phyloP scores from a whole-genome alignment of 2,888 invertebrate species.

The Lasioglossum pauxillum region DNA sequence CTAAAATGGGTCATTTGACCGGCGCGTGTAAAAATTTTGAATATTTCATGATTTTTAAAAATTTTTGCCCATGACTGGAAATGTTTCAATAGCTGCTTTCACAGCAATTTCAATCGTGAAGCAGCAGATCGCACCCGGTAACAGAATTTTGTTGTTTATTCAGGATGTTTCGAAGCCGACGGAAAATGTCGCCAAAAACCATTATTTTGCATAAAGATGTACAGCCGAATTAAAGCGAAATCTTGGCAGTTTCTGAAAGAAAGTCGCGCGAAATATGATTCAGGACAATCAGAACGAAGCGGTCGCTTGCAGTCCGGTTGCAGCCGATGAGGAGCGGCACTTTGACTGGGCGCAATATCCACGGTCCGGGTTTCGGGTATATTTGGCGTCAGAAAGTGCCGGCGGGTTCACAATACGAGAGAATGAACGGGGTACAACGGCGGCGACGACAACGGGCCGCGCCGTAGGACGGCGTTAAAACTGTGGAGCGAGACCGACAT shows the following conservation, averaged over 20 bases:
- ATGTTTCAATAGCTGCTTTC: too few relatives aligned
- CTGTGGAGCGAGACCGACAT: constrained; percentile 77
- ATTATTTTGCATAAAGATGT: too few relatives aligned
- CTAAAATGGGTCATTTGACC: too few relatives aligned
- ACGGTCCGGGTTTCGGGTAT: constrained; percentile 35
- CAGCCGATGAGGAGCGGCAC: not conserved
- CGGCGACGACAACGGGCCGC: constrained; percentile 43
- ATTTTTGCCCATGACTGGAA: too few relatives aligned
- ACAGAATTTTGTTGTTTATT: too few relatives aligned
- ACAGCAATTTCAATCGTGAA: too few relatives aligned
- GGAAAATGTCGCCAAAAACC: too few relatives aligned
- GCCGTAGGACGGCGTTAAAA: constrained; percentile 73
- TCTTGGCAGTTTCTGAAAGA: not conserved
- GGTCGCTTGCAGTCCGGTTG: not conserved
- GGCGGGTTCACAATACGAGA: constrained; percentile 42
- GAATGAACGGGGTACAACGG: constrained; percentile 27
- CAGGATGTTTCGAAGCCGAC: too few relatives aligned
- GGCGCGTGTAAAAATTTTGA: too few relatives aligned
- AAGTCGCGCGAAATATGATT: not conserved
- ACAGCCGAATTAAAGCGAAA: not conserved
- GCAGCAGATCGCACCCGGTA: too few relatives aligned
- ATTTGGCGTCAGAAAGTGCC: constrained; percentile 51
- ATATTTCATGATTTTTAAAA: too few relatives aligned
- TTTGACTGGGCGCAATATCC: not conserved
- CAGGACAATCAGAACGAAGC: not conserved